Evolutionary conservation across 2,113 vertebrate species (phyloP).

Genomic region (Promerops cafer): DNA sequence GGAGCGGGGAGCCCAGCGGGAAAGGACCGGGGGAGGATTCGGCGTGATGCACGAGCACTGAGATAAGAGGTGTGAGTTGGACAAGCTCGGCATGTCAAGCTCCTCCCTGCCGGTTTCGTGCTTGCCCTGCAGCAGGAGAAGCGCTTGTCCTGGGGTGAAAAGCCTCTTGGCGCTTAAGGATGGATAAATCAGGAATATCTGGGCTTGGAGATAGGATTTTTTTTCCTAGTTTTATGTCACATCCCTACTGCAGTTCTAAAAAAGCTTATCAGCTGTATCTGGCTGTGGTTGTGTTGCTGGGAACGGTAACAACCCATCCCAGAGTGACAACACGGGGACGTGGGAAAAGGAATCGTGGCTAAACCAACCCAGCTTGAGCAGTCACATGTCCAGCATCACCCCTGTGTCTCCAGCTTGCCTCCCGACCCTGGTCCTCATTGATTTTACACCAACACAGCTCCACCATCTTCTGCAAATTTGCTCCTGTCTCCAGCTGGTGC

Average conservation of each 20-base stretch:
- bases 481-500: background rate
- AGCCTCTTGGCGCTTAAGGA: background rate
- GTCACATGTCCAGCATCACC: background rate
- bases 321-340: fast-evolving
- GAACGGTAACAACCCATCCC: background rate
- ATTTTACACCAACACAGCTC: background rate
- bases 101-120: background rate
- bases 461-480: background rate
- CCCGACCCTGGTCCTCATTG: background rate
- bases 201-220: fast-evolving
- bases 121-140: background rate
- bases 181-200: background rate
- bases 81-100: background rate
- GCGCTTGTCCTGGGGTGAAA: background rate
- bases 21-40: background rate
- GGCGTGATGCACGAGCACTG: fast-evolving
- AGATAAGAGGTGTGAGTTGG: background rate
- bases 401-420: background rate
- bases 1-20: background rate
- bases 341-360: background rate
- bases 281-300: background rate
- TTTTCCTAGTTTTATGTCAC: background rate
- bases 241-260: background rate
- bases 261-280: background rate
- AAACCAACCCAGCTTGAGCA: background rate